Evolutionary conservation across 2,113 vertebrate genomes (phyloP).

Genomic region (Syngnathus scovelli): DNA sequence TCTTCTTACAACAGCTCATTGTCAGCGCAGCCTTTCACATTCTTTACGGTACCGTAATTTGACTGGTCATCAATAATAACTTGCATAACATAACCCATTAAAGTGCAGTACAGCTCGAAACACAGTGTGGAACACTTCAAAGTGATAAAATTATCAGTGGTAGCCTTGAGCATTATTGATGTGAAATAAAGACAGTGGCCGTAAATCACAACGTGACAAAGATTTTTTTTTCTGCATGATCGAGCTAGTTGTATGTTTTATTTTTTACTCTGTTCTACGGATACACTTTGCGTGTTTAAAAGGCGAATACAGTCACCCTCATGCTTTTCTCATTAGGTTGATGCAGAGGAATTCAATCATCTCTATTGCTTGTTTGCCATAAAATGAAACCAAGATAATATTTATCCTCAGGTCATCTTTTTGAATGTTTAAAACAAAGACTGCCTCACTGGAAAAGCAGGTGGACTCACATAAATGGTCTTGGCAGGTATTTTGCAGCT

Average conservation of each 20-base stretch:
- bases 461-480: constrained; percentile 12
- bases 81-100: background rate
- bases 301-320: constrained; percentile 15
- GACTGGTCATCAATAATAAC: constrained; percentile 26
- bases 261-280: background rate
- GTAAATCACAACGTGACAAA: constrained; percentile 11
- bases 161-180: constrained; percentile 1
- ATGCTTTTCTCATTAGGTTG: constrained; percentile 39
- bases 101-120: constrained; percentile 18
- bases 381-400: constrained; percentile 34
- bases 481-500: constrained; percentile 44
- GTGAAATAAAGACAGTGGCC: background rate
- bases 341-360: constrained; percentile 13
- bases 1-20: constrained; percentile 51
- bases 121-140: constrained; percentile 6
- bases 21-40: constrained; percentile 25
- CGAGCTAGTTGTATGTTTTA: too few species aligned
- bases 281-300: constrained; percentile 17
- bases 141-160: constrained; percentile 4
- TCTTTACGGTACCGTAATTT: constrained; percentile 25
- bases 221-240: constrained; percentile 5
- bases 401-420: constrained; percentile 20
- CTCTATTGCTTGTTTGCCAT: constrained; percentile 28
- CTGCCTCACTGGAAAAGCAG: constrained; percentile 11
- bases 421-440: constrained; percentile 27